phyloP scores from a whole-genome alignment of 1,140 invertebrate genomes.

The Drosophila watanabei region DNA sequence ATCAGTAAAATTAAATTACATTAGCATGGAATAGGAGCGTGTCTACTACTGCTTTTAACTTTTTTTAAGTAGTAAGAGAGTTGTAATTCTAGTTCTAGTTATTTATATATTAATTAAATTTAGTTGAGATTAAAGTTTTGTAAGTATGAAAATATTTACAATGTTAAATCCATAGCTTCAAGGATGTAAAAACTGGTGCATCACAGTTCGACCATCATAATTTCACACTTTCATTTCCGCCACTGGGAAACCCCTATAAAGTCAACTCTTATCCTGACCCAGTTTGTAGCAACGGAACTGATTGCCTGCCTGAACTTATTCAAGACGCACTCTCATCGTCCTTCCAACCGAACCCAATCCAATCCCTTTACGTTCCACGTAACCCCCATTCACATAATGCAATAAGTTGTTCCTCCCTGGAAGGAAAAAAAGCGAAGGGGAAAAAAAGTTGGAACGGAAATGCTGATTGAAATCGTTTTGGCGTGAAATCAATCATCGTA shows the following conservation, averaged over 20 bases:
- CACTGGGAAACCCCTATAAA: constrained; percentile 19
- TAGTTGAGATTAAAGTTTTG: background rate
- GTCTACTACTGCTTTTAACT: background rate
- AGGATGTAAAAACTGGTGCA: background rate
- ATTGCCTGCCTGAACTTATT: constrained; percentile 28
- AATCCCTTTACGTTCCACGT: constrained; percentile 30
- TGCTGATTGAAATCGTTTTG: constrained; percentile 85
- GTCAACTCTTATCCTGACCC: constrained; percentile 37
- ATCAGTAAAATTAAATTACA: background rate
- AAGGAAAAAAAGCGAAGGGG: constrained; percentile 32
- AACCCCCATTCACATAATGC: constrained; percentile 57
- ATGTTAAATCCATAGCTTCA: background rate
- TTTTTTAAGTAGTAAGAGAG: background rate
- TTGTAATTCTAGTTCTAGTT: background rate
- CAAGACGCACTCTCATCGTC: constrained; percentile 39
- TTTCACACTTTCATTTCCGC: background rate
- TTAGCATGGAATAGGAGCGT: too few relatives aligned
- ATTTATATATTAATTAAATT: background rate
- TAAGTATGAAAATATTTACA: background rate
- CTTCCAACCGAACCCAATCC: constrained; percentile 19
- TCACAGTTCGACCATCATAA: background rate
- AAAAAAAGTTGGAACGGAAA: constrained; percentile 70
- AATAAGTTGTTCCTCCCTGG: constrained; percentile 50
- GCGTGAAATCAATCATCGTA: constrained; percentile 85
- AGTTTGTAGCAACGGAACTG: constrained; percentile 15